phyloP scores from a whole-genome alignment of 1,140 invertebrate genomes.

The Euglossa dilemma region DNA sequence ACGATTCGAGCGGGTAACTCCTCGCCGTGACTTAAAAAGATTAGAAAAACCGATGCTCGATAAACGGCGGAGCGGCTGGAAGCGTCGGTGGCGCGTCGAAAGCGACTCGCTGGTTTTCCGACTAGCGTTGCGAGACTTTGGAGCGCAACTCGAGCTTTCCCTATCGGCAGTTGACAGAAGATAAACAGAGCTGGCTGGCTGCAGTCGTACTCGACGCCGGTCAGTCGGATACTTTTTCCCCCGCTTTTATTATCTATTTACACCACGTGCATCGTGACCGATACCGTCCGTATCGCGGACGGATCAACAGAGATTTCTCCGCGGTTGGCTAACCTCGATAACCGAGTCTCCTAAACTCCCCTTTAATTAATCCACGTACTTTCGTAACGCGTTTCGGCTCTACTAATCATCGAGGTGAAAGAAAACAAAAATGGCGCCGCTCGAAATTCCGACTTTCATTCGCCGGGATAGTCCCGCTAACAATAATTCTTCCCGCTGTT shows the following conservation, averaged over 20 bases:
- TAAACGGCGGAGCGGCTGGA: background rate
- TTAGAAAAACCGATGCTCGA: background rate
- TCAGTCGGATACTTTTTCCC: conserved; percentile 47
- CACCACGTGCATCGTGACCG: conserved; percentile 40
- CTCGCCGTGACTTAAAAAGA: background rate
- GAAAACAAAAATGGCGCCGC: background rate
- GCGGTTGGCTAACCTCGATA: conserved; percentile 6
- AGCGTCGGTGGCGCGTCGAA: background rate
- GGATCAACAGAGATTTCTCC: conserved; percentile 41
- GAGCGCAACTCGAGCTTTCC: conserved; percentile 26
- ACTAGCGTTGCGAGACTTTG: conserved; percentile 10
- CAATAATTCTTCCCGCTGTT: background rate
- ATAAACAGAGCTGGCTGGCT: conserved; percentile 59
- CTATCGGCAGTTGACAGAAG: conserved; percentile 65
- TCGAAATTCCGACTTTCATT: background rate
- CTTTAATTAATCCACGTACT: background rate
- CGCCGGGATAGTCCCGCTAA: too few species aligned
- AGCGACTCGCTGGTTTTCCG: background rate
- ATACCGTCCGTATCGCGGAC: conserved; percentile 38
- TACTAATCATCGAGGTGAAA: background rate
- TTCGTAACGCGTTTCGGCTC: background rate
- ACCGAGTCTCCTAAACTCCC: background rate
- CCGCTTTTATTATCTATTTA: conserved; percentile 56
- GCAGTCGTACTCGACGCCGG: conserved; percentile 25
- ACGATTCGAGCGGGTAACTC: background rate